These are phyloP conservation scores for Cygnus olor DNA, from an alignment of 2,797 vertebrate species.

Conservation along the genomic window DNA sequence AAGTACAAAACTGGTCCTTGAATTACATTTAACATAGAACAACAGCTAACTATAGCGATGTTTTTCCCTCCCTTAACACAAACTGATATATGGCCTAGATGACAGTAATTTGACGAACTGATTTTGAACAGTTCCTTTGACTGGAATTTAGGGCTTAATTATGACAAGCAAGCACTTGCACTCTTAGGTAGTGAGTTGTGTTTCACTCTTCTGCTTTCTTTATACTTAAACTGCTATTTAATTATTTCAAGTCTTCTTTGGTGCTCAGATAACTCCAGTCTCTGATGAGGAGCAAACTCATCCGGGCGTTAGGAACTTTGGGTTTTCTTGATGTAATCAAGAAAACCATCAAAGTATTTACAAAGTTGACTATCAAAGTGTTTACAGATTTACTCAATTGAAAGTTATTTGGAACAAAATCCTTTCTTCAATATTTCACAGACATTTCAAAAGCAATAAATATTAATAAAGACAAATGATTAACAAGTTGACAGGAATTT, in stretches of 20 bases:
- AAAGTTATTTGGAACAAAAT: neutral
- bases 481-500: constrained; percentile 3
- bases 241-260: neutral
- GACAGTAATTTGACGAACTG: neutral
- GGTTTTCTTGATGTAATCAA: neutral
- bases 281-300: neutral
- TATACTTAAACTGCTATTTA: neutral
- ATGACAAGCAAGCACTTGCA: neutral
- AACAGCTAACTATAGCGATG: neutral
- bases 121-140: neutral
- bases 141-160: neutral
- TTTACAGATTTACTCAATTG: neutral
- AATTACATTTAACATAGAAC: neutral
- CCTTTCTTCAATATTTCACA: neutral
- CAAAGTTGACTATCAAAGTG: neutral
- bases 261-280: neutral
- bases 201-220: neutral
- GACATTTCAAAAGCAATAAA: constrained; percentile 1
- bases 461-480: constrained; percentile 31
- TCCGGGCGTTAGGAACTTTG: neutral
- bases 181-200: neutral
- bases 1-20: neutral
- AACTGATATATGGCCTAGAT: neutral
- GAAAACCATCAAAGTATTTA: neutral
- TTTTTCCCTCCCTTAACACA: neutral